Percentiles rank a stretch among this genome's conserved stretches.
Conservation (phyloP, 2,888 invertebrate species). For the Drosophila ezoana region DNA sequence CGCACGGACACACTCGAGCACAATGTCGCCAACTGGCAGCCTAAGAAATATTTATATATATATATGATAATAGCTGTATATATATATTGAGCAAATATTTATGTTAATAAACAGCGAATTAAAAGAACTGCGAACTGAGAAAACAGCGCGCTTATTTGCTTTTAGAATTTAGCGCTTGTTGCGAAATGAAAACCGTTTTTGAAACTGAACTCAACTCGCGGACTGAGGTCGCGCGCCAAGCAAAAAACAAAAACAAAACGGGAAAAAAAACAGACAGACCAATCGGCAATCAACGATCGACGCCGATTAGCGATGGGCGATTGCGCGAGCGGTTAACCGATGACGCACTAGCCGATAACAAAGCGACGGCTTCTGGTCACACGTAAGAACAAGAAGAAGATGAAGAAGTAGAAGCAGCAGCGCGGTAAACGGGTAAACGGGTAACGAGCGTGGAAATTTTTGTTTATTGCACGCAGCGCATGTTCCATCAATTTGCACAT, state of each 20-base stretch:
- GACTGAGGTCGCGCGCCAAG: constrained; percentile 61
- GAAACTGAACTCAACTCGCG: constrained; percentile 49
- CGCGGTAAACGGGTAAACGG: background rate
- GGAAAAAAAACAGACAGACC: constrained; percentile 22
- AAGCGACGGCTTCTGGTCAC: constrained; percentile 8
- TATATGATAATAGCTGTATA: constrained; percentile 36
- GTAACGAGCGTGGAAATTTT: constrained; percentile 58
- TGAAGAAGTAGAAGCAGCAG: background rate
- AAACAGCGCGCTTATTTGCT: constrained; percentile 66
- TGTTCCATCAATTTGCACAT: constrained; percentile 57
- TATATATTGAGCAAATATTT: constrained; percentile 71
- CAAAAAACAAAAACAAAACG: constrained; percentile 14
- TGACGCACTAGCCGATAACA: constrained; percentile 37
- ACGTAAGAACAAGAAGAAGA: background rate
- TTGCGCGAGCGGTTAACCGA: constrained; percentile 27
- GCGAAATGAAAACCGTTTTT: constrained; percentile 73
- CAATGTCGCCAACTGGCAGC: constrained; percentile 58
- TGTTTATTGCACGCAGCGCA: constrained; percentile 44
- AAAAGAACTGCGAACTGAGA: constrained; percentile 66
- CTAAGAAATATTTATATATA: constrained; percentile 34
- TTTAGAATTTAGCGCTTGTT: constrained; percentile 71
- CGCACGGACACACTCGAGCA: constrained; percentile 9
- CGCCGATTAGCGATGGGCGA: constrained; percentile 27
- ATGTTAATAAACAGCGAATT: constrained; percentile 65
- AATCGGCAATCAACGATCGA: constrained; percentile 35